Evolutionary conservation across 2,113 vertebrate genomes (phyloP).

Genomic region (Capra hircus): DNA sequence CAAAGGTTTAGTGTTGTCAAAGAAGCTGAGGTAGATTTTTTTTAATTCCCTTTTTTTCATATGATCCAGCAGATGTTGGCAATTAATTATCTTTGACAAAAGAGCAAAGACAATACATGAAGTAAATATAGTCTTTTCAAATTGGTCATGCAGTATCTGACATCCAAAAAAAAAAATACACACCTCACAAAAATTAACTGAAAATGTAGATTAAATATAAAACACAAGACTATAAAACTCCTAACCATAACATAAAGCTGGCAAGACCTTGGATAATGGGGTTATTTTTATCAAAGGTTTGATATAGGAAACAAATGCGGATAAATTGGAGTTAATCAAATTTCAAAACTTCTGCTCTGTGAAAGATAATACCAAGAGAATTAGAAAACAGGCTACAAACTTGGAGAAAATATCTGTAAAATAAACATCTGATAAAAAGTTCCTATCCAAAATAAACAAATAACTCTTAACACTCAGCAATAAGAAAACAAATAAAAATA

Average conservation of each 20-base stretch:
- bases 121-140: not conserved
- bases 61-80: too few species aligned
- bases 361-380: not conserved
- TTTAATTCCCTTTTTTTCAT: too few species aligned
- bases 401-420: not conserved
- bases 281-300: not conserved
- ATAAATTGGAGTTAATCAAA: not conserved
- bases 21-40: too few species aligned
- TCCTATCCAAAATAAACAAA: not conserved
- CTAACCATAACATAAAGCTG: not conserved
- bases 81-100: not conserved
- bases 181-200: not conserved
- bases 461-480: not conserved
- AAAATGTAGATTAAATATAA: not conserved
- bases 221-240: not conserved
- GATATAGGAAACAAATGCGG: not conserved
- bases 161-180: not conserved
- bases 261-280: not conserved
- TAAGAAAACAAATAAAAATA: not conserved
- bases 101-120: not conserved
- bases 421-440: not conserved
- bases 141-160: not conserved
- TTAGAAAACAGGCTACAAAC: not conserved
- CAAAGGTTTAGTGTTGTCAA: too few species aligned
- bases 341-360: not conserved